Conservation (phyloP, 2,888 invertebrate species). For the Cabera pusaria region DNA sequence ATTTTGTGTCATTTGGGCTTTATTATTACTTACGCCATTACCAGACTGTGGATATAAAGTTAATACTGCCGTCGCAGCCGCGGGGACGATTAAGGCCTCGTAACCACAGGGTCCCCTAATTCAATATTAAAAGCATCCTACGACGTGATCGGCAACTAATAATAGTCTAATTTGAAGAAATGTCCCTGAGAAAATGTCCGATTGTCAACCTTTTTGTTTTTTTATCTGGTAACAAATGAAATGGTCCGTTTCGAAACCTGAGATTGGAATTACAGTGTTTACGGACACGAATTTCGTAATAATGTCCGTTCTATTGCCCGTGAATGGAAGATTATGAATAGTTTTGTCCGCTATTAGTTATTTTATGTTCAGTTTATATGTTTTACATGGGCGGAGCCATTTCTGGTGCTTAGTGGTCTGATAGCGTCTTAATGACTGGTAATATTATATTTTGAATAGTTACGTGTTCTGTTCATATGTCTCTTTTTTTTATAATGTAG, state of each 20-base stretch:
- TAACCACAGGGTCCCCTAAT: conserved; percentile 82
- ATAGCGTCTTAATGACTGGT: no score
- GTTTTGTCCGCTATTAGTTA: conserved; percentile 41
- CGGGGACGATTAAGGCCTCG: conserved; percentile 74
- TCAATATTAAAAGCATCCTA: conserved; percentile 84
- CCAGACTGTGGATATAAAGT: conserved; percentile 76
- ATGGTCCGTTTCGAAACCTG: conserved; percentile 59
- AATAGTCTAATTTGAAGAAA: conserved; percentile 80
- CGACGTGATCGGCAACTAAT: conserved; percentile 80
- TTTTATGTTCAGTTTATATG: conserved; percentile 34
- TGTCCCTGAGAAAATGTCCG: conserved; percentile 81
- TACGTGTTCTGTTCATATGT: no score
- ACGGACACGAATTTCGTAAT: conserved; percentile 48
- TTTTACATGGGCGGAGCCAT: conserved; percentile 16
- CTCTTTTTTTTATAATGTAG: no score
- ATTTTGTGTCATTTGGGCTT: conserved; percentile 83
- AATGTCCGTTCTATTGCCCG: conserved; percentile 45
- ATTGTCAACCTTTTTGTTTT: conserved; percentile 75
- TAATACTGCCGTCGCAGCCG: conserved; percentile 69
- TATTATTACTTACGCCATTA: conserved; percentile 82
- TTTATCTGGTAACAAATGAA: conserved; percentile 59
- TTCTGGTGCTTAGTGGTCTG: not conserved
- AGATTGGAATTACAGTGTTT: conserved; percentile 59
- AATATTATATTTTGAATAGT: no score
- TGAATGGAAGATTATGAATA: conserved; percentile 46